These are phyloP conservation scores for Pseudotriccus pelzelni DNA, from an alignment of 2,797 vertebrate genomes.

Conservation along the genomic window DNA sequence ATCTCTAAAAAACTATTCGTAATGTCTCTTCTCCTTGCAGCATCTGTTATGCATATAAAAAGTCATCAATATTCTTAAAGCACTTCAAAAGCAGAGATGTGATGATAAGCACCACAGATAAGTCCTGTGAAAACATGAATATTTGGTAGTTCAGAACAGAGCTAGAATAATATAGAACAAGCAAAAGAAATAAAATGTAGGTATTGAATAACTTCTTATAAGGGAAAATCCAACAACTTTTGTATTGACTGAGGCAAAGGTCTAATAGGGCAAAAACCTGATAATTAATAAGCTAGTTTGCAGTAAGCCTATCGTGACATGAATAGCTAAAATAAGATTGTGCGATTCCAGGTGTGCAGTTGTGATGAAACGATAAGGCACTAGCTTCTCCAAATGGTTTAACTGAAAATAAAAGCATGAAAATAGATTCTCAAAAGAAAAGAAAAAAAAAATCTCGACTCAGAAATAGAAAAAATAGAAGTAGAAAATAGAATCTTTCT, in stretches of 20 bases:
- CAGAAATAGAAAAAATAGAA: no score
- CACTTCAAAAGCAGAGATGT: neutral
- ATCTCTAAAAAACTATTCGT: neutral
- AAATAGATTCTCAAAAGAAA: neutral
- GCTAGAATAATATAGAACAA: rapidly evolving
- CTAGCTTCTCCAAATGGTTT: neutral
- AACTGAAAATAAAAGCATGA: neutral
- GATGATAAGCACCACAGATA: neutral
- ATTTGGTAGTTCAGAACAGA: neutral
- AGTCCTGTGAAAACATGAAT: neutral
- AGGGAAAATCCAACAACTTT: neutral
- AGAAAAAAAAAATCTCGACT: neutral
- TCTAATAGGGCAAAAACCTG: neutral
- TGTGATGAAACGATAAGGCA: neutral
- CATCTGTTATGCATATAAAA: neutral
- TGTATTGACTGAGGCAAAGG: neutral
- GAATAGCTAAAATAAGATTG: neutral
- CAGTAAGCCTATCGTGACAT: neutral
- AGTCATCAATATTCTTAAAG: neutral
- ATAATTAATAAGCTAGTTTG: neutral
- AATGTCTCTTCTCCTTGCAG: neutral
- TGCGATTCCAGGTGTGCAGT: neutral
- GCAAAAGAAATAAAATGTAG: neutral
- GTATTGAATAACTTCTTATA: neutral
- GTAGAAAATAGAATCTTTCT: neutral